Percentiles rank a stretch among this genome's conserved stretches.
These are phyloP conservation scores for Coregonus suidteri DNA, from an alignment of 2,797 vertebrate genomes.

Conservation along the genomic window DNA sequence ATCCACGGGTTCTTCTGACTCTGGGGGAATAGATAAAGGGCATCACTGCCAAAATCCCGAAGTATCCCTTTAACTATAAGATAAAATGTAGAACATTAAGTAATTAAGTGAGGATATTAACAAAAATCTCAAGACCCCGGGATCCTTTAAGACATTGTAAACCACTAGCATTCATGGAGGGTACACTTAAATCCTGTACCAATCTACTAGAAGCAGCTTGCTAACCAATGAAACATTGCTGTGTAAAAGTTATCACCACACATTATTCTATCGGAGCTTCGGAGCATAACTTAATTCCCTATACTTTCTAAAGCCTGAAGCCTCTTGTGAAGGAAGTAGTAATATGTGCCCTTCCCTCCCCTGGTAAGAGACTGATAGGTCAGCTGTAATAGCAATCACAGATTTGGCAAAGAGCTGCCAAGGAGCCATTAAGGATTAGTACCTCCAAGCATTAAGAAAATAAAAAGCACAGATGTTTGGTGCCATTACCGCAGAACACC, in stretches of 20 bases:
- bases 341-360: slow-evolving; percentile 29
- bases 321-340: slow-evolving; percentile 7
- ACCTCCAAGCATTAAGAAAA: slow-evolving; percentile 41
- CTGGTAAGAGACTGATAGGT: slow-evolving; percentile 42
- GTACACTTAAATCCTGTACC: neutral
- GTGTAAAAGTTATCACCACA: neutral
- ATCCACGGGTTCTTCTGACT: too few species aligned
- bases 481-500: slow-evolving; percentile 26
- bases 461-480: slow-evolving; percentile 53
- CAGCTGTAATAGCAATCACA: slow-evolving; percentile 38
- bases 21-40: too few species aligned
- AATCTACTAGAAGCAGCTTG: neutral
- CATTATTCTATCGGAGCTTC: neutral
- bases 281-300: neutral
- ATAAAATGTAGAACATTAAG: neutral
- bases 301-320: slow-evolving; percentile 1
- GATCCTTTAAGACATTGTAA: neutral
- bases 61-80: neutral
- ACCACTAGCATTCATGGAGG: neutral
- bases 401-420: slow-evolving; percentile 12
- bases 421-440: slow-evolving; percentile 35
- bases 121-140: neutral
- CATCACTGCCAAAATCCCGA: too few species aligned
- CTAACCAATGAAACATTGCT: neutral
- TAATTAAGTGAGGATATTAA: neutral